Evolutionary conservation across 2,888 invertebrate genomes (phyloP), one percentile per base, ranked within the genome.

Genomic region (Phorcus lineatus): DNA sequence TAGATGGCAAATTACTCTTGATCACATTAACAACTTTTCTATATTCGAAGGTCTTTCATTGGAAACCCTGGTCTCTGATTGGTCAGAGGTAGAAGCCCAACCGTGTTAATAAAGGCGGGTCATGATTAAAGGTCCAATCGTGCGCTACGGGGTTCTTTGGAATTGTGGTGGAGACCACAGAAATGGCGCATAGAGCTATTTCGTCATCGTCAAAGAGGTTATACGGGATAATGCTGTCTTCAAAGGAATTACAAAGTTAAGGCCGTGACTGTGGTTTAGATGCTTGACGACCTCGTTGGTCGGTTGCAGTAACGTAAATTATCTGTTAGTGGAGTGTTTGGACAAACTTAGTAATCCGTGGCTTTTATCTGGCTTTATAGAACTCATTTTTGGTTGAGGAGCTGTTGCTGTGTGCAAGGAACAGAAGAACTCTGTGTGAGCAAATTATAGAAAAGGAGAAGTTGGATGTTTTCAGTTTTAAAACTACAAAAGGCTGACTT

Each of bases 1-100:
- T 76, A 31, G 76, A 76, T 55, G 36, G 76, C 54, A 76, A 76
- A 76, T 76, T 76, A 76, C 76, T 76, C 54, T 17, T 36, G 76
- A 76, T 76, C 54, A 55, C 76, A 28, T 76, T 54, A 54, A 76
- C 55, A 55, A 76, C 54, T 76, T 76, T 55, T 40, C 76, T 76
- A 76, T 55, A 55, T 76, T 76, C 28, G 55, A 55, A 54, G 53
- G 55, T 31, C 76, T 76, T 76, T 76, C 31, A n/a, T 54, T 36
- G 70, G 36, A 36, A 13, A 36, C 36, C 6, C 31, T 36, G 70
- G 70, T 40, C 11, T 17, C n/a, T 70, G 70, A 70, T 70, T 70
- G 70, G 70, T 19, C 31, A n/a, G 40, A 70, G 17, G 70, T 24
- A 62, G 36, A n/a, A 19, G 70, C 40, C 70, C 70, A 4, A 70